phyloP scores from a whole-genome alignment of 2,113 vertebrate species.

The Raphicerus campestris region DNA sequence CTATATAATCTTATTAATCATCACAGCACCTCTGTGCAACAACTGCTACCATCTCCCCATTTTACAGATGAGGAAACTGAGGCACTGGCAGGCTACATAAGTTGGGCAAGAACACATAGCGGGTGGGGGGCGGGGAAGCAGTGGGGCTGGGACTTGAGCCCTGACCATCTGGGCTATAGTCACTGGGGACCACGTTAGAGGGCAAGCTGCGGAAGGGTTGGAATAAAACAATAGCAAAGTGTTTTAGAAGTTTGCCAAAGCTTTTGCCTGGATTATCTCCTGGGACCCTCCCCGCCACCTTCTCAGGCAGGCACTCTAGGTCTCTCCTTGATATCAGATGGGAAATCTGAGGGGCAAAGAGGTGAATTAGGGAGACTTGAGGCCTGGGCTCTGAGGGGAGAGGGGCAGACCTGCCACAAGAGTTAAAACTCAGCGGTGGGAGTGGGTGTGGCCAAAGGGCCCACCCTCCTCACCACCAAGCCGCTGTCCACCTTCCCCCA shows the following conservation, averaged over 20 bases:
- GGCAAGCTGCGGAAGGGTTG: background rate
- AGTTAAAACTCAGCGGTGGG: background rate
- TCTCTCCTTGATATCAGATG: fast-evolving
- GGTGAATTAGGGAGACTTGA: background rate
- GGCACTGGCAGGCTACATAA: fast-evolving
- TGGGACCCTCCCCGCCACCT: background rate
- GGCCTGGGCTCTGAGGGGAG: background rate
- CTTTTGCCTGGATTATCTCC: background rate
- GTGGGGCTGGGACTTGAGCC: background rate
- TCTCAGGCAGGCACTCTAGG: fast-evolving
- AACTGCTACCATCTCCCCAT: background rate
- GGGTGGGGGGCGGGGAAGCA: background rate
- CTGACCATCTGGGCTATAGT: background rate
- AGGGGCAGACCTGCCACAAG: background rate
- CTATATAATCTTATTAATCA: too few species aligned
- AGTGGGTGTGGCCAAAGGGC: background rate
- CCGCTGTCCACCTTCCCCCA: fast-evolving
- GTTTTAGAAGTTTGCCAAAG: background rate
- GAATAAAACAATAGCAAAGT: too few species aligned
- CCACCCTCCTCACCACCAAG: background rate
- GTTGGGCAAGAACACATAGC: fast-evolving
- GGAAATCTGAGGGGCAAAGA: background rate
- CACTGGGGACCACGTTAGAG: background rate
- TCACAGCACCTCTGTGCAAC: background rate
- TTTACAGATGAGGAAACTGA: background rate